phyloP scores from a whole-genome alignment of 2,888 invertebrate genomes.

The Hypselothyrea guttata region DNA sequence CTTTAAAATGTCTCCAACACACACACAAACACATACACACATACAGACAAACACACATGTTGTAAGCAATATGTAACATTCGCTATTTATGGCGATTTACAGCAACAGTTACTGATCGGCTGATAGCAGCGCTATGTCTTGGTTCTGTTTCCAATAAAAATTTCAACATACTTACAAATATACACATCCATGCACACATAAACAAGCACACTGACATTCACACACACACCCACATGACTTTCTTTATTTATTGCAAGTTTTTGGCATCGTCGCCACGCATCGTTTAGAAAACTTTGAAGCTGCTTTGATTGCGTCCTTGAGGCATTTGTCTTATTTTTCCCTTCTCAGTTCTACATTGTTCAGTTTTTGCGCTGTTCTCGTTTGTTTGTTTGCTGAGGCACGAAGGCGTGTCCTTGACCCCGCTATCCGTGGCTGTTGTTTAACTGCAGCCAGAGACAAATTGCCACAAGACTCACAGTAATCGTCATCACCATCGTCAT shows the following conservation, averaged over 20 bases:
- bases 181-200: constrained; percentile 1
- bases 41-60: background rate
- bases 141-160: constrained; percentile 24
- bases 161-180: background rate
- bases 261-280: constrained; percentile 26
- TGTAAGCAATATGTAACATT: constrained; percentile 14
- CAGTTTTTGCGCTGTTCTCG: too few species aligned
- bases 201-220: constrained; percentile 9
- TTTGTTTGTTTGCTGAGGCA: constrained; percentile 1
- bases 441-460: constrained; percentile 63
- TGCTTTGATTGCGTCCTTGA: constrained; percentile 57
- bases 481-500: constrained; percentile 54
- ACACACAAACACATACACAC: constrained; percentile 1
- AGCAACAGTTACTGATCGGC: constrained; percentile 55
- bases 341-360: constrained; percentile 2
- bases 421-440: constrained; percentile 26
- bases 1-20: too few species aligned
- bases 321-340: constrained; percentile 28
- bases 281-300: constrained; percentile 57
- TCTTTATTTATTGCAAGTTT: constrained; percentile 52
- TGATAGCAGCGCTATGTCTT: constrained; percentile 26
- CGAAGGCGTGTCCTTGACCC: constrained; percentile 61
- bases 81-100: constrained; percentile 55
- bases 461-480: constrained; percentile 63
- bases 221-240: background rate